Evolutionary conservation across 2,888 invertebrate genomes (phyloP), one percentile per base, ranked within the genome.

Genomic region (Crossocerus cetratus): DNA sequence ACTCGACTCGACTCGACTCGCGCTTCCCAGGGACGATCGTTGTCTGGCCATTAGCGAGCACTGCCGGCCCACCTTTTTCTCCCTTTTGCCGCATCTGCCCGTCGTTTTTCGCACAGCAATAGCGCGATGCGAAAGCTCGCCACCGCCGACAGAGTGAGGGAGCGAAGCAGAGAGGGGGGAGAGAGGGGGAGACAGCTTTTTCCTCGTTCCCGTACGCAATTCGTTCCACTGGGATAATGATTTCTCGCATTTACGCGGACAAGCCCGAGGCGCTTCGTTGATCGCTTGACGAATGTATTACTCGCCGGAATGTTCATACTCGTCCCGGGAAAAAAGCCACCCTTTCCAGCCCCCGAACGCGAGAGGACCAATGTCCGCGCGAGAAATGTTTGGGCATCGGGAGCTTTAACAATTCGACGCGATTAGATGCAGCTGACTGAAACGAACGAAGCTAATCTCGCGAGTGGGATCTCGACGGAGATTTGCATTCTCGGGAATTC

Each of bases 11-110:
- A 45, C 49, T 32, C 32, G 32, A 32, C 32, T 63, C 59, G 61
- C 77, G 65, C 57, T 44, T 70, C 23, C 23, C 21, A 66, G 65
- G 61, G 61, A 32, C 71, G 77, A 74, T 80, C 81, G 83, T 85
- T 85, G 84, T 84, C 82, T 72, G 80, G 80, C 83, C 86, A 85
- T 86, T 85, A 86, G 81, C 76, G 86, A 58, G 69, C 32, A 32
- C 77, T 60, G 54, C 54, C 69, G 65, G 68, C 65, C 61, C 64
- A 21, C 18, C 66, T 68, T 78, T 78, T 73, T 77, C 74, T 64
- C 66, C 22, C 77, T 78, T 76, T 77, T 77, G 65, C 64, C 22
- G 55, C 32, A 56, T 42, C 60, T 49, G 66, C 69, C 65, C 32
- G 76, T 49, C n/a, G 49, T 16, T 49, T 49, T 49, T 49, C 16